A percentile compares a stretch with the other conserved stretches of the same genome.
Conservation (phyloP, 2,113 vertebrate species). For the Ia io region DNA sequence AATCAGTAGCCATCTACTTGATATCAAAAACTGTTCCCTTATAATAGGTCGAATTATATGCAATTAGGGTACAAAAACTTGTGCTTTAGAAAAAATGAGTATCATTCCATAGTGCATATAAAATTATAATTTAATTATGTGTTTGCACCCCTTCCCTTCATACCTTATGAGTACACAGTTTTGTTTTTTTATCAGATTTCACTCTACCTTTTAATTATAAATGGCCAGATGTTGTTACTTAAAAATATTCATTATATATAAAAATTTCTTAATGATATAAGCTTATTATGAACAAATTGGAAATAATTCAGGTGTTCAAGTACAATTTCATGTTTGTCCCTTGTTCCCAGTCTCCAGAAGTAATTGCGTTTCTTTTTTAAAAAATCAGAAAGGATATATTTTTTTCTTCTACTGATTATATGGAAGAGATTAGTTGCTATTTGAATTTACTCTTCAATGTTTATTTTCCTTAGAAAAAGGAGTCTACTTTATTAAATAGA, state of each 20-base stretch:
- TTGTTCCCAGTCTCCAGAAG: background rate
- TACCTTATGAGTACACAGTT: background rate
- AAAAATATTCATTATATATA: background rate
- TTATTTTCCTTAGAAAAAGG: slow-evolving; percentile 29
- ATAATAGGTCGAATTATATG: background rate
- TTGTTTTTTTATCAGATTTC: slow-evolving; percentile 1
- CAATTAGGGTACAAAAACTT: background rate
- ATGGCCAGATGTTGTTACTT: slow-evolving; percentile 20
- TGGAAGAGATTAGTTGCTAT: background rate
- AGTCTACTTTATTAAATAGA: background rate
- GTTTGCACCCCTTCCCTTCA: background rate
- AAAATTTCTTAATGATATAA: background rate
- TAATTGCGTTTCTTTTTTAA: background rate
- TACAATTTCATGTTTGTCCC: background rate
- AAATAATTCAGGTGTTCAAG: slow-evolving; percentile 26
- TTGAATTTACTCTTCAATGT: slow-evolving; percentile 46
- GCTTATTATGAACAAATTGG: background rate
- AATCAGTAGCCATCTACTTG: slow-evolving; percentile 5
- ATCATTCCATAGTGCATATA: background rate
- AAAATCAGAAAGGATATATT: background rate
- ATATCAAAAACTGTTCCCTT: slow-evolving; percentile 2
- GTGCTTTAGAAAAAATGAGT: slow-evolving; percentile 19
- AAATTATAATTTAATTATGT: slow-evolving; percentile 18
- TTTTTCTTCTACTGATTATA: background rate
- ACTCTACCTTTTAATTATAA: slow-evolving; percentile 24